Evolutionary conservation across 2,888 invertebrate species (phyloP).

Genomic region (Nysson spinosus): DNA sequence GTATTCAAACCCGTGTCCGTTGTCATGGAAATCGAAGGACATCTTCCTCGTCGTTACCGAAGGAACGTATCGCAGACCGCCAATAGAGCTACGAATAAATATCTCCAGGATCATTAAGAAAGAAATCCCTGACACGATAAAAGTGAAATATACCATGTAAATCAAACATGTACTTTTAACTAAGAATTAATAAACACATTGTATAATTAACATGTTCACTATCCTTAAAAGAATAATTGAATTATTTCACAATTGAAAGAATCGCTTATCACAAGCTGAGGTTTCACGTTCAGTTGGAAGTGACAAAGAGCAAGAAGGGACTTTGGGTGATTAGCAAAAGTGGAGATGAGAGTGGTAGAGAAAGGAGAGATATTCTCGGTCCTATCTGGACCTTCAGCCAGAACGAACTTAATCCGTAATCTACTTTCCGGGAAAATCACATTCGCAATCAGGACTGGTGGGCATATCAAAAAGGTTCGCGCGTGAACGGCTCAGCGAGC

Average conservation of each 20-base stretch:
- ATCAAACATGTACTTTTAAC: no score
- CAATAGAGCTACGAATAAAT: slow-evolving; percentile 16
- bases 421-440: slow-evolving; percentile 70
- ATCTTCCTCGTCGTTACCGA: slow-evolving; percentile 32
- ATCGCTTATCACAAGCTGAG: not conserved
- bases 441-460: slow-evolving; percentile 69
- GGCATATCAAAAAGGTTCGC: slow-evolving; percentile 71
- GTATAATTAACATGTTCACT: no score
- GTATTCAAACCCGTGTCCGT: slow-evolving; percentile 54
- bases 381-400: slow-evolving; percentile 32
- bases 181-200: no score
- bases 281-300: slow-evolving; percentile 13
- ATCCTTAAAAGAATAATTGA: no score
- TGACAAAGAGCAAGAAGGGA: slow-evolving; percentile 22
- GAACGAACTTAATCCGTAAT: slow-evolving; percentile 69
- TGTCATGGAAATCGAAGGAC: slow-evolving; percentile 66
- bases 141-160: no score
- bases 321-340: slow-evolving; percentile 49
- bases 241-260: slow-evolving; percentile 20
- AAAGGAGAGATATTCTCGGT: slow-evolving; percentile 19
- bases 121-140: no score
- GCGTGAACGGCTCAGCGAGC: slow-evolving; percentile 69
- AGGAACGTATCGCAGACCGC: slow-evolving; percentile 33
- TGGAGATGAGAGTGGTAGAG: slow-evolving; percentile 21
- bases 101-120: slow-evolving; percentile 18